phyloP scores from a whole-genome alignment of 2,113 vertebrate species.

The Neolamprologus tretocephalus region DNA sequence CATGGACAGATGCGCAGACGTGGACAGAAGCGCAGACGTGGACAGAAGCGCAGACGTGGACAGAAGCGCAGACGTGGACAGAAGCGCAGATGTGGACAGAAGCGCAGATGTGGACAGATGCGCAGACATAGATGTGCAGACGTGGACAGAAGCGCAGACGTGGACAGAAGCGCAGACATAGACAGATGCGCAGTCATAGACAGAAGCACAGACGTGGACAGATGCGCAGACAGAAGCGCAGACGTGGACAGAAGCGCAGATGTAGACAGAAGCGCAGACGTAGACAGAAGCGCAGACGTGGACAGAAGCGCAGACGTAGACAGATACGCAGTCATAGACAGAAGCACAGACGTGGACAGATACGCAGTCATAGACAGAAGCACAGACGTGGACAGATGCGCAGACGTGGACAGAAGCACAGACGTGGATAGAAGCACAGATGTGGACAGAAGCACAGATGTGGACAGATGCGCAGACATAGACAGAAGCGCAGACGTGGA shows the following conservation, averaged over 20 bases:
- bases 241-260: rapidly evolving
- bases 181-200: rapidly evolving
- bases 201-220: rapidly evolving
- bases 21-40: rapidly evolving
- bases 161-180: rapidly evolving
- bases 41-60: rapidly evolving
- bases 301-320: rapidly evolving
- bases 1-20: rapidly evolving
- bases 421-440: rapidly evolving
- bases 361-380: rapidly evolving
- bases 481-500: neutral
- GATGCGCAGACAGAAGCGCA: rapidly evolving
- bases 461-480: rapidly evolving
- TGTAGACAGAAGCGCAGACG: rapidly evolving
- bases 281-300: rapidly evolving
- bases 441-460: rapidly evolving
- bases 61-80: rapidly evolving
- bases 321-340: neutral
- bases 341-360: rapidly evolving
- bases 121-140: rapidly evolving
- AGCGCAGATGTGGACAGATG: rapidly evolving
- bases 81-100: rapidly evolving
- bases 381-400: rapidly evolving
- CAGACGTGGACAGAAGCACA: rapidly evolving
- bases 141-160: rapidly evolving